phyloP scores from a whole-genome alignment of 1,140 invertebrate species.

The Ylistrum balloti region DNA sequence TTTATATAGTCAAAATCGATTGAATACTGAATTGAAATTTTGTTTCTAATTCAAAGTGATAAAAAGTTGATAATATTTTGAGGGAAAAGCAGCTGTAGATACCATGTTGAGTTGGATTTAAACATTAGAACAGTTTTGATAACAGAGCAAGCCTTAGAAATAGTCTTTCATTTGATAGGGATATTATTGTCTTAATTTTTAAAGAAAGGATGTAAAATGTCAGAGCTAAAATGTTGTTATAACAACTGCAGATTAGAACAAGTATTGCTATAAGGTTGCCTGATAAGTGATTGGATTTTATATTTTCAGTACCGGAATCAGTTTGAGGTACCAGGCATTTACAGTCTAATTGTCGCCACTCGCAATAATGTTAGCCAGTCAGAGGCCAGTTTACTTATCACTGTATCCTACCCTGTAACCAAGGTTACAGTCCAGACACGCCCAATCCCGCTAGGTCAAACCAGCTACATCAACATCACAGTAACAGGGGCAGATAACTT shows the following conservation, averaged over 20 bases:
- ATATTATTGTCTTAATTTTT: too few relatives aligned
- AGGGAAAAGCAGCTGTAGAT: too few relatives aligned
- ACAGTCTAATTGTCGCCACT: not conserved
- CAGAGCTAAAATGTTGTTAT: too few relatives aligned
- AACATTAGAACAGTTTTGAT: too few relatives aligned
- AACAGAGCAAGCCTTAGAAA: too few relatives aligned
- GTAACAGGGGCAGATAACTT: constrained; percentile 47
- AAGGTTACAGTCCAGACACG: constrained; percentile 3
- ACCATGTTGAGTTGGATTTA: too few relatives aligned
- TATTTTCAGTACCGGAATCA: not conserved
- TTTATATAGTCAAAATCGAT: too few relatives aligned
- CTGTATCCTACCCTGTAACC: constrained; percentile 50
- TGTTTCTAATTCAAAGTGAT: too few relatives aligned
- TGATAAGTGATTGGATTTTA: not conserved
- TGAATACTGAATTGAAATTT: too few relatives aligned
- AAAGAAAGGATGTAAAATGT: too few relatives aligned
- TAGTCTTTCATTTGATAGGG: too few relatives aligned
- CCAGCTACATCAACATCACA: constrained; percentile 47
- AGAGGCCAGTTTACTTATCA: constrained; percentile 46
- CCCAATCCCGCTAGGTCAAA: not conserved
- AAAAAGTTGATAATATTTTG: too few relatives aligned
- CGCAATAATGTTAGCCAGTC: constrained; percentile 43
- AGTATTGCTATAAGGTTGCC: not conserved
- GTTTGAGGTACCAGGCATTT: constrained; percentile 44
- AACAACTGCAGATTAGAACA: not conserved